Evolutionary conservation across 2,888 invertebrate species (phyloP), one percentile per base, ranked within the genome.

Genomic region (Rhingia rostrata): DNA sequence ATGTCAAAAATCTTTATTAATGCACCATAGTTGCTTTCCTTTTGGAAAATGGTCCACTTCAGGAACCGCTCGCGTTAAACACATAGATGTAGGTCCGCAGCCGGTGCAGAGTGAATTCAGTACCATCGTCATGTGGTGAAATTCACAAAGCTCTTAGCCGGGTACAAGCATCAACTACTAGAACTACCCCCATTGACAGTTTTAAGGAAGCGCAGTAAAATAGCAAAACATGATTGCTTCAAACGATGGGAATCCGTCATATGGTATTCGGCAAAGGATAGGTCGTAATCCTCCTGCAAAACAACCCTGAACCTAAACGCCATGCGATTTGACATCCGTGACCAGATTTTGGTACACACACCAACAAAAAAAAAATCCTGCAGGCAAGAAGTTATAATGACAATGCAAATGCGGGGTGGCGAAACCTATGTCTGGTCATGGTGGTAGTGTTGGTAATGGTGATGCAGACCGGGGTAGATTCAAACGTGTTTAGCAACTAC

Each of bases 321-420:
- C 22, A 22, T 22, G 22, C 14, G 64, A 49, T 80, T 80, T 84
- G 84, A 84, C 84, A 74, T 84, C 84, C 84, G 70, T 84, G 74
- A 84, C 84, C 84, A 84, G 80, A 84, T 84, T 84, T 84, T 84
- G 80, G 84, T 84, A 70, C 74, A 80, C 58, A 84, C 80, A 84
- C 84, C 84, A 84, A 77, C 14, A 66, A 14, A 39, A 30, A 58
- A 39, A 58, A 64, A 81, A 64, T 78, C 56, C 66, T 70, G 43
- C 80, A 70, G 74, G 80, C 80, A 70, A 66, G 41, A 84, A 84
- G 84, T 80, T 84, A 49, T 49, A 80, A 84, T 54, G 61, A 37
- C 33, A 61, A 12, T 53, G 49, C 10, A 47, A 70, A 22, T 22
- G 45, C 22, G 49, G 70, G 51, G 61, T 61, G 58, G 58, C 30